phyloP scores from a whole-genome alignment of 2,113 vertebrate genomes.

The Crypturellus undulatus region DNA sequence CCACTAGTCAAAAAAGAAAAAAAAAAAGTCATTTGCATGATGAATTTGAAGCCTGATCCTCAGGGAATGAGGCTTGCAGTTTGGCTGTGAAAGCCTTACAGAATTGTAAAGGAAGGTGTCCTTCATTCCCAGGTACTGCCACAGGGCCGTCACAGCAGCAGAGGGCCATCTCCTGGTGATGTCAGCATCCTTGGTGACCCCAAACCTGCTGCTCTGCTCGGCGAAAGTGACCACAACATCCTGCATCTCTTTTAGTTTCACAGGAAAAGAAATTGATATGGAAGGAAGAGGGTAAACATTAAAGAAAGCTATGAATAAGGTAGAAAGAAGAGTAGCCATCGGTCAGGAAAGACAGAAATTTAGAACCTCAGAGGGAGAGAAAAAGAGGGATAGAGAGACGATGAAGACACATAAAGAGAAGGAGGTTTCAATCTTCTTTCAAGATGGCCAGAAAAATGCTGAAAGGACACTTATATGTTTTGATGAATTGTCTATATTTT shows the following conservation, averaged over 20 bases:
- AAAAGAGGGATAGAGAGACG: neutral
- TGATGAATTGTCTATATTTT: neutral
- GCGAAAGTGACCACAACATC: rapidly evolving
- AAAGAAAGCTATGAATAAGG: neutral
- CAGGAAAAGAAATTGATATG: neutral
- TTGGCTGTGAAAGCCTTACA: neutral
- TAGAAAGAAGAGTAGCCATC: neutral
- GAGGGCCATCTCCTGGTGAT: rapidly evolving
- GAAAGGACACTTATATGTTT: neutral
- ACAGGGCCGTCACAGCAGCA: neutral
- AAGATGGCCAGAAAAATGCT: neutral
- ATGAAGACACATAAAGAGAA: neutral
- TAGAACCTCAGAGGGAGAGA: neutral
- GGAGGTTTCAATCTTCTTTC: neutral
- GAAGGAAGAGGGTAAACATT: neutral
- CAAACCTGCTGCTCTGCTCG: neutral
- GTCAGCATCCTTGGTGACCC: rapidly evolving
- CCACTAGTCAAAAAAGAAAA: neutral
- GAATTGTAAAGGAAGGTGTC: neutral
- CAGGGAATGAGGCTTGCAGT: neutral
- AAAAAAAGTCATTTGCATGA: neutral
- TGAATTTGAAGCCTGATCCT: neutral
- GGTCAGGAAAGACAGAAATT: neutral
- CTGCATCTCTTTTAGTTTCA: neutral
- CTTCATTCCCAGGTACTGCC: neutral